Conservation (phyloP, 2,888 invertebrate genomes). For the Schrankia costaestrigalis region DNA sequence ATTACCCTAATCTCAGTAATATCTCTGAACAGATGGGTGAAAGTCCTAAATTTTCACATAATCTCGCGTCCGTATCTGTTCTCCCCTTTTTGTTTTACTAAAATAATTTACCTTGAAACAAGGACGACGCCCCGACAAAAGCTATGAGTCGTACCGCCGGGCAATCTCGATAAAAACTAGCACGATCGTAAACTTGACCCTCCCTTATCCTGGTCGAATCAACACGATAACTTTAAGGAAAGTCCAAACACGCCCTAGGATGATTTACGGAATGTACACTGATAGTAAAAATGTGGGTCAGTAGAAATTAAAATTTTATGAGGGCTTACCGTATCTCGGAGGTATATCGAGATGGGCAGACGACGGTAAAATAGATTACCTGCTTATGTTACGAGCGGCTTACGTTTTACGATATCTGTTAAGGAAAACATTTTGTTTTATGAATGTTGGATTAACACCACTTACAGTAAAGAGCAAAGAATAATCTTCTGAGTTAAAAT, state of each 20-base stretch:
- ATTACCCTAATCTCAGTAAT: conserved; percentile 39
- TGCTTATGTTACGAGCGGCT: conserved; percentile 41
- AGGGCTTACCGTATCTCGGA: conserved; percentile 39
- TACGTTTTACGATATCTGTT: conserved; percentile 40
- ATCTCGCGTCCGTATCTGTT: conserved; percentile 46
- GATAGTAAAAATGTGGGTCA: conserved; percentile 65
- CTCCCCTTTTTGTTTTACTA: conserved; percentile 61
- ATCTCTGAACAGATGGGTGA: conserved; percentile 44
- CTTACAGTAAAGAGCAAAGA: conserved; percentile 11
- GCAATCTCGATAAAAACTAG: conserved; percentile 73
- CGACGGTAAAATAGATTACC: conserved; percentile 40
- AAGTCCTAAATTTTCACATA: conserved; percentile 63
- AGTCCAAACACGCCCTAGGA: conserved; percentile 46
- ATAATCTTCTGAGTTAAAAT: conserved; percentile 1
- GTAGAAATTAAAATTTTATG: conserved; percentile 65
- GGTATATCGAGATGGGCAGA: conserved; percentile 39
- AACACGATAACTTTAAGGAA: conserved; percentile 53
- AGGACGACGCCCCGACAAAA: conserved; percentile 55
- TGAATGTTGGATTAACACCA: conserved; percentile 19
- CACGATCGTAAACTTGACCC: conserved; percentile 72
- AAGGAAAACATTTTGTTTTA: conserved; percentile 35
- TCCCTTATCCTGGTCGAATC: conserved; percentile 63
- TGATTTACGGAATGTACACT: conserved; percentile 56
- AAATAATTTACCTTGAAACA: conserved; percentile 63
- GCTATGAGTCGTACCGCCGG: conserved; percentile 57